Evolutionary conservation across 2,113 vertebrate genomes (phyloP).

Genomic region (Centrocercus urophasianus): DNA sequence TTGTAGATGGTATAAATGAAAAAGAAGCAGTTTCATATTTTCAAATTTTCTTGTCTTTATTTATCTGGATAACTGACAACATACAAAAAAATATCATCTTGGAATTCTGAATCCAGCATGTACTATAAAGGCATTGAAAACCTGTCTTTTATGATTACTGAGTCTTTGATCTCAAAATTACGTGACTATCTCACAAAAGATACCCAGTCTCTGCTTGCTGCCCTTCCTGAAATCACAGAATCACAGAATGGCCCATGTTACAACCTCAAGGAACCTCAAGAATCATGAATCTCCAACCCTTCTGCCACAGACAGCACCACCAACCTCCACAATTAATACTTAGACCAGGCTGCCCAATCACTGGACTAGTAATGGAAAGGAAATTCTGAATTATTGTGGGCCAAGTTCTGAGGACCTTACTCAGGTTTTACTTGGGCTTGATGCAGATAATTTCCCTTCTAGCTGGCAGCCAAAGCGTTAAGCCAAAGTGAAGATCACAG

Average conservation of each 20-base stretch:
- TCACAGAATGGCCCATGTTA: no score
- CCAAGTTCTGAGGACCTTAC: neutral
- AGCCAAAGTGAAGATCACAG: neutral
- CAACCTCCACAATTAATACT: no score
- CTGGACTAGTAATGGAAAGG: neutral
- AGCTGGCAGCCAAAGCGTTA: neutral
- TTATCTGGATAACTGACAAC: neutral
- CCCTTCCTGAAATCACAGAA: neutral
- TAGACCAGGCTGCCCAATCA: no score
- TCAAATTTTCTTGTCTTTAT: neutral
- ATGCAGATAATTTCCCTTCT: neutral
- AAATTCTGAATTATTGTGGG: conserved; percentile 11
- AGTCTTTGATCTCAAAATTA: neutral
- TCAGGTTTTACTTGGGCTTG: neutral
- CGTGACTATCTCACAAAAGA: neutral
- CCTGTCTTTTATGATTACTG: neutral
- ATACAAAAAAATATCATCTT: neutral
- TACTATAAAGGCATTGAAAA: neutral
- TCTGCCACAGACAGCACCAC: no score
- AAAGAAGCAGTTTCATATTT: neutral
- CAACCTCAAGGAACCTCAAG: no score
- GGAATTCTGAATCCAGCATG: neutral
- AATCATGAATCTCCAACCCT: no score
- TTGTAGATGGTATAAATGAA: neutral
- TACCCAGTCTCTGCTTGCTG: neutral